phyloP scores from a whole-genome alignment of 1,140 invertebrate genomes.

The Pomacea maculata region DNA sequence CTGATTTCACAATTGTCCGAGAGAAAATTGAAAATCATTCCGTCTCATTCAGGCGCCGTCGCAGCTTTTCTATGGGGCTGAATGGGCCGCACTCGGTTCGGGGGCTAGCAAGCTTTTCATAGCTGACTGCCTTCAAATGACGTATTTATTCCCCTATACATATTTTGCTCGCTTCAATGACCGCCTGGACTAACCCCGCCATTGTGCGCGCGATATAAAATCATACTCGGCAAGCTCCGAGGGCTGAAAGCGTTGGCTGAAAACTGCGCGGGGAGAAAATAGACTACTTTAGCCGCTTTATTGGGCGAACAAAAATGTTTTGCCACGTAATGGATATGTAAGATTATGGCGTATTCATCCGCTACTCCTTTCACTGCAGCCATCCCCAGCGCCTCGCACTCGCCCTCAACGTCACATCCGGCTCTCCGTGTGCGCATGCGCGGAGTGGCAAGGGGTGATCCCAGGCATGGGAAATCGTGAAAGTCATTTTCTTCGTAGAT shows the following conservation, averaged over 20 bases:
- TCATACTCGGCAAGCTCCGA: constrained; percentile 19
- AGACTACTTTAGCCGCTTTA: constrained; percentile 12
- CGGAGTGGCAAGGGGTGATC: no score
- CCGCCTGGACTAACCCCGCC: constrained; percentile 18
- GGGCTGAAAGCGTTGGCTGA: neutral
- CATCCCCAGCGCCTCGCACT: no score
- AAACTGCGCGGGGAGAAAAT: constrained; percentile 4
- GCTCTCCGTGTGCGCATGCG: no score
- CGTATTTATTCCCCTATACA: constrained; percentile 23
- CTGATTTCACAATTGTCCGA: constrained; percentile 56
- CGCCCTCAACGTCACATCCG: no score
- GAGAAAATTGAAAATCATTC: constrained; percentile 64
- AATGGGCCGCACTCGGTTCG: constrained; percentile 22
- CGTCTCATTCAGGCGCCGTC: constrained; percentile 43
- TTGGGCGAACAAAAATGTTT: constrained; percentile 23
- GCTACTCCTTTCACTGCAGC: no score
- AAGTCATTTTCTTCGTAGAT: no score
- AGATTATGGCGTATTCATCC: constrained; percentile 4
- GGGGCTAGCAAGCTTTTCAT: constrained; percentile 39
- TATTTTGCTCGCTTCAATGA: constrained; percentile 25
- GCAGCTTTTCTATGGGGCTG: constrained; percentile 32
- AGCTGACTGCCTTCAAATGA: constrained; percentile 45
- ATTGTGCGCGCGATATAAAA: constrained; percentile 29
- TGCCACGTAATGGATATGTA: constrained; percentile 19
- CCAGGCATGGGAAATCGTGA: no score